Evolutionary conservation across 2,797 vertebrate species (phyloP).

Genomic region (Pseudocheirus occidentalis): DNA sequence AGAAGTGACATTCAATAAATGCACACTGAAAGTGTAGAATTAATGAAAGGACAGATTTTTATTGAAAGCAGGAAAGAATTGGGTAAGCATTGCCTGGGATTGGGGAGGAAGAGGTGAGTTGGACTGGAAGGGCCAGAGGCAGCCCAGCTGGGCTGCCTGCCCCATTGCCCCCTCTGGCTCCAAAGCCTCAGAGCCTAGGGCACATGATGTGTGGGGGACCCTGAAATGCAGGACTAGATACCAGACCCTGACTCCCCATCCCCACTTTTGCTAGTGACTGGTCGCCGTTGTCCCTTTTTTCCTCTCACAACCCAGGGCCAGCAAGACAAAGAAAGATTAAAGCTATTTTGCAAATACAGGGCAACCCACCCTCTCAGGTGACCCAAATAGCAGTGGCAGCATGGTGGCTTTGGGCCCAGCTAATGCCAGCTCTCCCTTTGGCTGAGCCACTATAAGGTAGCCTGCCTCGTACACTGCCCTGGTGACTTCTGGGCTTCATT

Average conservation of each 20-base stretch:
- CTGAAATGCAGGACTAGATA: too few relatives aligned
- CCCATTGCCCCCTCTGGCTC: background rate
- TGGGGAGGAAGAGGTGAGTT: background rate
- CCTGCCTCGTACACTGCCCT: background rate
- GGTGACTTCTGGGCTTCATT: background rate
- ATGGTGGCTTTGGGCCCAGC: background rate
- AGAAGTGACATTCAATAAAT: background rate
- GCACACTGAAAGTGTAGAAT: background rate
- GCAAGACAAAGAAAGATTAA: background rate
- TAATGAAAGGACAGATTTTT: background rate
- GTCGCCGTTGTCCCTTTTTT: background rate
- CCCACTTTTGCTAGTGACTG: background rate
- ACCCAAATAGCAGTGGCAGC: background rate
- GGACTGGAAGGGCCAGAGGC: background rate
- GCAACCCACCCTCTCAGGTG: background rate
- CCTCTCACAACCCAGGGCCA: background rate
- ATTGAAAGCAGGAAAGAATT: background rate
- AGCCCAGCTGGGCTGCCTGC: background rate
- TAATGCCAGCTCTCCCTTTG: background rate
- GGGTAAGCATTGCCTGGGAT: background rate
- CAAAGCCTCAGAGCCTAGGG: background rate
- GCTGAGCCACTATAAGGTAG: background rate
- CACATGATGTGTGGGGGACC: background rate
- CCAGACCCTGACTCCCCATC: background rate
- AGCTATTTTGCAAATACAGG: background rate